Conservation (phyloP, 2,113 vertebrate species). For the Scytalopus superciliaris region DNA sequence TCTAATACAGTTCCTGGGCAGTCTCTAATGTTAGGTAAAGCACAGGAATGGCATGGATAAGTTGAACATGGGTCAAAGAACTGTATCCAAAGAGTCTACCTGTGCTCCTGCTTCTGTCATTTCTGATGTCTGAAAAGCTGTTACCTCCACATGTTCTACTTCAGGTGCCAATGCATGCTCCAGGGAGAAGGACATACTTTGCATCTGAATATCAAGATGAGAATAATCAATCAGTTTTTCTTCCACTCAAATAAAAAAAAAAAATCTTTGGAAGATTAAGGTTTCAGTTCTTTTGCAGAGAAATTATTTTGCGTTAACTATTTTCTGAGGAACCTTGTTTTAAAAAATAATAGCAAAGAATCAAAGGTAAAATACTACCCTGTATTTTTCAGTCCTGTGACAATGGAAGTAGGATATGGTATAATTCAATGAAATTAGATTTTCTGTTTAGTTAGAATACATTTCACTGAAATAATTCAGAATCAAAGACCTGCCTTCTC, state of each 20-base stretch:
- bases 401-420: background rate
- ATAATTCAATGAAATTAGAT: background rate
- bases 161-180: constrained; percentile 24
- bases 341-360: background rate
- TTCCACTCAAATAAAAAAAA: background rate
- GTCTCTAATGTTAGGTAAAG: background rate
- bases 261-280: background rate
- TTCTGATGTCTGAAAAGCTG: constrained; percentile 56
- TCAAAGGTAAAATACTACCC: background rate
- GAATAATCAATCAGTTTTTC: constrained; percentile 22
- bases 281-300: background rate
- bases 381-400: background rate
- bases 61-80: constrained; percentile 56
- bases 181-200: constrained; percentile 21
- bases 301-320: background rate
- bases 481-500: background rate
- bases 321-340: background rate
- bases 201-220: constrained; percentile 27
- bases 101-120: constrained; percentile 25
- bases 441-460: constrained; percentile 9
- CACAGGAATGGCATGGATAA: background rate
- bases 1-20: background rate
- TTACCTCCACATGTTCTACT: constrained; percentile 52
- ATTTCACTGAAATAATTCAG: background rate
- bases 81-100: constrained; percentile 25